Evolutionary conservation across 2,113 vertebrate genomes (phyloP).

Genomic region (Mystacornis crossleyi): DNA sequence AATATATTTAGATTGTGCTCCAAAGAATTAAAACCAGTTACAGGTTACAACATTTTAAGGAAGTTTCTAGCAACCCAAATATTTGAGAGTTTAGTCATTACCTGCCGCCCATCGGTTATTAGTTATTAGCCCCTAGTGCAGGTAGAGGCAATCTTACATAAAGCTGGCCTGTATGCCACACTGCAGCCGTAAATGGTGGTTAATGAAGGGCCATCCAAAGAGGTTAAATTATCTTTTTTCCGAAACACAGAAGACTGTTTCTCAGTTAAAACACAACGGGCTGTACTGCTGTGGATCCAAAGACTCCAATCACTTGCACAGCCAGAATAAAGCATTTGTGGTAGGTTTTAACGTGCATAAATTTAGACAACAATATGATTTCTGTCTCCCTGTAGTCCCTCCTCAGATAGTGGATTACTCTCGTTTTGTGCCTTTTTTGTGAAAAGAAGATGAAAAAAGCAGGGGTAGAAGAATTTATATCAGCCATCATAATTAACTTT

Average conservation of each 20-base stretch:
- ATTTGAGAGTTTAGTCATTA: not conserved
- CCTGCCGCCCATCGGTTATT: not conserved
- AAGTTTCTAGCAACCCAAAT: not conserved
- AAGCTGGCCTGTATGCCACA: not conserved
- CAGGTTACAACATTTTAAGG: not conserved
- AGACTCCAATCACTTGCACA: not conserved
- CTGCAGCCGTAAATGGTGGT: not conserved
- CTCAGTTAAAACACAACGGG: not conserved
- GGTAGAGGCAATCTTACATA: not conserved
- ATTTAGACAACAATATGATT: not conserved
- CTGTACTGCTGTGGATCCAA: not conserved
- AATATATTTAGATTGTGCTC: not conserved
- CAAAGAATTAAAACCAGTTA: not conserved
- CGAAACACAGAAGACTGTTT: not conserved
- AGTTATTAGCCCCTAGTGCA: not conserved
- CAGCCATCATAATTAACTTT: not conserved
- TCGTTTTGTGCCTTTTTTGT: not conserved
- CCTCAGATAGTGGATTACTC: not conserved
- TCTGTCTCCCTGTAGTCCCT: not conserved
- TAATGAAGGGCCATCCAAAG: not conserved
- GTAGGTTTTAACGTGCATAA: not conserved
- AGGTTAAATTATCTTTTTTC: not conserved
- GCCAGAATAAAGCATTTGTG: not conserved
- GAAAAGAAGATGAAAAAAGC: not conserved
- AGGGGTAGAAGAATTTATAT: not conserved